Evolutionary conservation across 2,113 vertebrate genomes (phyloP), one percentile per base, ranked within the genome.

Genomic region (Corythaeola cristata): DNA sequence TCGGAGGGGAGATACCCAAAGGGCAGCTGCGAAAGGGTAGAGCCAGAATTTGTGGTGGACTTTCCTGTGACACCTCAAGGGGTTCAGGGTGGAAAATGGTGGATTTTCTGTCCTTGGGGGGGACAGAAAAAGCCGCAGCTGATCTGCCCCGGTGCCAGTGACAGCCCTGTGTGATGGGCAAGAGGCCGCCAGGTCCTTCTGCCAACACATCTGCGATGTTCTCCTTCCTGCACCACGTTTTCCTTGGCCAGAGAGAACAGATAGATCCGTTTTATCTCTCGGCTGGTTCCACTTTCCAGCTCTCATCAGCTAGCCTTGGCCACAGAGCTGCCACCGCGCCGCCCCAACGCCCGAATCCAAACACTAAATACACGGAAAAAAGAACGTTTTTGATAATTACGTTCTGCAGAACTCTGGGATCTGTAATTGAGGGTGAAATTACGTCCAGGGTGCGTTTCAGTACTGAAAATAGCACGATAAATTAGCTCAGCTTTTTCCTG

Each of bases 351-450:
- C 84, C 87, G 59, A 39, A 26, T 37, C 82, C 62, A 3, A 64
- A 11, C 39, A 6, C 18, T 18, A 17, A 86, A 11, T 8, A 1
- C 76, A 9, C 0, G 2, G 22, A 9, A 53, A 47, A 56, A 56
- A 49, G 8, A 56, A 67, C 24, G 0, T 45, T 74, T 50, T 6
- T 24, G 44, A 47, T 15, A 30, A 72, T 73, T 28, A 47, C 8
- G 1, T 47, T 26, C 89, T 33, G 33, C 3, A 62, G 74, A 28
- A 69, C 37, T 3, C 39, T 2, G 27, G 86, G 86, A 68, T 67
- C 49, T 32, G 39, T 82, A 94, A 91, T 49, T 82, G 96, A 93
- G 94, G 87, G 81, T 78, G 89, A 95, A 96, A 95, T 95, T 71
- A 88, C 9, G 8, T 39, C 84, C 93, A 24, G 41, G 89, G 32